These are phyloP conservation scores for Antechinus stuartii DNA, from an alignment of 2,113 vertebrate genomes.

Conservation along the genomic window DNA sequence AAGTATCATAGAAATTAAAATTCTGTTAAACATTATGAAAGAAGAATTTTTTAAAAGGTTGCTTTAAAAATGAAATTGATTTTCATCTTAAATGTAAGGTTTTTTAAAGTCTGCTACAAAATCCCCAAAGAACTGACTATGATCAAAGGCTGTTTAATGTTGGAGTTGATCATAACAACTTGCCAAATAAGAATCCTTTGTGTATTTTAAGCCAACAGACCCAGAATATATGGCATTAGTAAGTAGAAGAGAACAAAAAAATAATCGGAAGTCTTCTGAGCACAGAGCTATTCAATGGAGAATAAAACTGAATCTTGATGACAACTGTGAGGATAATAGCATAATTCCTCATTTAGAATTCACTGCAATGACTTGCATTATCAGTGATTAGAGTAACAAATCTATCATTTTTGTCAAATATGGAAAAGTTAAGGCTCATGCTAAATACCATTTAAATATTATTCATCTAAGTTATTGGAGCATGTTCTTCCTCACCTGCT, in stretches of 20 bases:
- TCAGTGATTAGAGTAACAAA: slow-evolving; percentile 1
- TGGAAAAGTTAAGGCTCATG: background rate
- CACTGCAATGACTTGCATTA: background rate
- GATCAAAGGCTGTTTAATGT: slow-evolving; percentile 4
- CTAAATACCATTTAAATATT: background rate
- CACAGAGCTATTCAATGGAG: background rate
- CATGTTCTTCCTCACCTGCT: background rate
- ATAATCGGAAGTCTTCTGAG: background rate
- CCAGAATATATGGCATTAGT: background rate
- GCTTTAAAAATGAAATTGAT: background rate
- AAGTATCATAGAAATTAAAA: background rate
- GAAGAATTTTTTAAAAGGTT: background rate
- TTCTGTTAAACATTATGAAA: background rate
- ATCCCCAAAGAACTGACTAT: background rate
- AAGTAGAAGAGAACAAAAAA: background rate
- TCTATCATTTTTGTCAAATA: background rate
- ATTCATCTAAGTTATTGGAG: background rate
- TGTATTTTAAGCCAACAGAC: slow-evolving; percentile 7
- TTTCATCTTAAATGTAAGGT: background rate
- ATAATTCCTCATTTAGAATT: slow-evolving; percentile 5
- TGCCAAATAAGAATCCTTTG: slow-evolving; percentile 4
- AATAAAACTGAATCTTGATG: slow-evolving; percentile 5
- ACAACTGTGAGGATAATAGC: background rate
- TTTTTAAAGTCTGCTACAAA: background rate
- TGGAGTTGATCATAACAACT: background rate